Base-by-base conservation (phyloP, 2,797 vertebrate genomes). In the Phataginus tricuspis region DNA sequence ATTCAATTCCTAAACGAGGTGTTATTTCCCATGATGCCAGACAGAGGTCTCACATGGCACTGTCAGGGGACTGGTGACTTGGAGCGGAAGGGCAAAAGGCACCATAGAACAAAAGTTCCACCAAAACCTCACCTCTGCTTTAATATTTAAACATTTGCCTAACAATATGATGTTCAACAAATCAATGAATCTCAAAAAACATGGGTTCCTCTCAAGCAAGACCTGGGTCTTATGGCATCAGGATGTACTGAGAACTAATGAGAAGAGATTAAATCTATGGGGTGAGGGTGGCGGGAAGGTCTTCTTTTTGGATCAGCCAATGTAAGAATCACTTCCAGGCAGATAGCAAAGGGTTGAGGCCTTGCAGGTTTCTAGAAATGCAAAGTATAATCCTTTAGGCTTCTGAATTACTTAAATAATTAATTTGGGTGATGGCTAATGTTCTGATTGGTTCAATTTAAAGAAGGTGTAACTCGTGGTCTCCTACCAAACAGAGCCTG, bases 311-410 rank as follows among this genome's bases (percentile, higher is more conserved):
- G 55, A 79, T 34, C 74, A 93, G 53, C 42, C 82, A 88, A 92
- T 66, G 37, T 92, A 91, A 61, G 29, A 90, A 53, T 69, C 78
- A 92, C 27, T 75, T 95, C 29, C 79, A 85, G 29, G n/a, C 16
- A 75, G n/a, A 95, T 1, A 80, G 68, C 49, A 80, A 94, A 89
- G 55, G 86, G 18, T 63, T 87, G 45, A 8, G 57, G 37, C 49
- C 94, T 82, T 66, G 31, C 25, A 59, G 94, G 34, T 51, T 90
- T 68, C 72, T 89, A n/a, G 39, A 86, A 86, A 86, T 45, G 10
- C 9, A 72, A 12, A 39, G 39, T 72, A 64, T 39, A 78, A 78
- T 34, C 37, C 18, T 77, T 85, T 34, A 55, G 0, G 7, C 21
- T 3, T 0, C 37, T 23, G 31, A 63, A 59, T 93, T 71, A 77